These are phyloP conservation scores for Ptychadena robeensis DNA, from an alignment of 2,797 vertebrate genomes.

Conservation along the genomic window DNA sequence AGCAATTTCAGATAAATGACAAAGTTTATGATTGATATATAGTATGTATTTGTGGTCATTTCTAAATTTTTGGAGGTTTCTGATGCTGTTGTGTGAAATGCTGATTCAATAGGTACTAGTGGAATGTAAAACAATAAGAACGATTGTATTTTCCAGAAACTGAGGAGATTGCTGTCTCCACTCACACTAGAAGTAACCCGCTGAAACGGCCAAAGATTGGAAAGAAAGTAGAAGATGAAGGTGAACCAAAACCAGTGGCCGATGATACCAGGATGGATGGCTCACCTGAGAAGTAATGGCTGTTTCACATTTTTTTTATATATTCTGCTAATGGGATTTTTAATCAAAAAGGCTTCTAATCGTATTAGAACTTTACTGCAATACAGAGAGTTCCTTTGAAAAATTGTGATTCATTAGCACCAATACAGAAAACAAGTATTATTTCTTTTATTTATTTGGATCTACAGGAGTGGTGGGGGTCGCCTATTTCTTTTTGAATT, in stretches of 20 bases:
- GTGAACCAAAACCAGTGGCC: constrained; percentile 63
- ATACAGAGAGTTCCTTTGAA: no score
- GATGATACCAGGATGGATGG: constrained; percentile 59
- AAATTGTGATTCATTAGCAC: no score
- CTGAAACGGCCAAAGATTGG: constrained; percentile 73
- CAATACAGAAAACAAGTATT: no score
- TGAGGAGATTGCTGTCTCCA: constrained; percentile 59
- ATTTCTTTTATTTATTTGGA: no score
- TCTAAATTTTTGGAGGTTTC: no score
- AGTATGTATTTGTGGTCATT: no score
- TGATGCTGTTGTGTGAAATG: neutral
- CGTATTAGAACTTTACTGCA: no score
- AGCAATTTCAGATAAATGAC: no score
- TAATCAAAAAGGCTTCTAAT: neutral
- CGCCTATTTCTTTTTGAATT: no score
- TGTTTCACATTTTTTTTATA: neutral
- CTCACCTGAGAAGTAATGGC: constrained; percentile 65
- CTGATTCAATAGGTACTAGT: no score
- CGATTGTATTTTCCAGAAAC: constrained; percentile 64
- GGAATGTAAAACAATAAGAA: neutral
- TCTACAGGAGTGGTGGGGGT: no score
- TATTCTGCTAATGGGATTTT: neutral
- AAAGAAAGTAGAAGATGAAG: constrained; percentile 57
- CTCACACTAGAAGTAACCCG: constrained; percentile 68
- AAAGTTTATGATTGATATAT: no score